Evolutionary conservation across 2,113 vertebrate genomes (phyloP).

Genomic region (Scolopax mira): DNA sequence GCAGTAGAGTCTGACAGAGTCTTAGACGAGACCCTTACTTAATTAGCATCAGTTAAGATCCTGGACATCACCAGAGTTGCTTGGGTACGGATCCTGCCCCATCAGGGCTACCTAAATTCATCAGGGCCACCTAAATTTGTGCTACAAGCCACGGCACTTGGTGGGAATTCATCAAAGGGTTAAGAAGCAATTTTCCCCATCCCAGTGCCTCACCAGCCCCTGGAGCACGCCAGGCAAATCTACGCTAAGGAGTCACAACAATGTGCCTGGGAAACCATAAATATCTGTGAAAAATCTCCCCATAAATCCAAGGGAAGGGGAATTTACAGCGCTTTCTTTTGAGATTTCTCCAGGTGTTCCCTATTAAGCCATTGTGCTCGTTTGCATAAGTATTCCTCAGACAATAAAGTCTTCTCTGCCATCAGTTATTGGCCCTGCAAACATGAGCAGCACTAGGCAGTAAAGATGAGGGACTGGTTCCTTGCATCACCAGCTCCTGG

Average conservation of each 20-base stretch:
- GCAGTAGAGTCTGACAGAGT: neutral
- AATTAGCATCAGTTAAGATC: neutral
- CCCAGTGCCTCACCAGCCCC: neutral
- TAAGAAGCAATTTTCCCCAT: neutral
- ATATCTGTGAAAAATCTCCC: conserved; percentile 38
- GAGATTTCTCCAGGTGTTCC: conserved; percentile 46
- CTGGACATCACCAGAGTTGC: neutral
- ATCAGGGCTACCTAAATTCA: neutral
- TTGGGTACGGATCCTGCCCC: fast-evolving
- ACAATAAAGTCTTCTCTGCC: conserved; percentile 1
- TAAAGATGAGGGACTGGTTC: conserved; percentile 29
- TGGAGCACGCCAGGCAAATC: neutral
- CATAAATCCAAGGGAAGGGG: conserved; percentile 32
- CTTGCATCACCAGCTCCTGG: neutral
- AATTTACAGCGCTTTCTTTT: conserved; percentile 46
- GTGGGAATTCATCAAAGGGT: neutral
- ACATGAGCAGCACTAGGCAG: neutral
- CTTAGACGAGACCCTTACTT: neutral
- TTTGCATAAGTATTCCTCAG: conserved; percentile 63
- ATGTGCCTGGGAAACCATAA: conserved; percentile 30
- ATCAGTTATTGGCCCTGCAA: neutral
- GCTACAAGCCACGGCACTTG: fast-evolving
- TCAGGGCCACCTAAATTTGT: neutral
- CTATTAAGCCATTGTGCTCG: conserved; percentile 42
- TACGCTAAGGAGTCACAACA: conserved; percentile 12